Conservation (phyloP, 1,140 invertebrate species). For the Aphidius ervi region DNA sequence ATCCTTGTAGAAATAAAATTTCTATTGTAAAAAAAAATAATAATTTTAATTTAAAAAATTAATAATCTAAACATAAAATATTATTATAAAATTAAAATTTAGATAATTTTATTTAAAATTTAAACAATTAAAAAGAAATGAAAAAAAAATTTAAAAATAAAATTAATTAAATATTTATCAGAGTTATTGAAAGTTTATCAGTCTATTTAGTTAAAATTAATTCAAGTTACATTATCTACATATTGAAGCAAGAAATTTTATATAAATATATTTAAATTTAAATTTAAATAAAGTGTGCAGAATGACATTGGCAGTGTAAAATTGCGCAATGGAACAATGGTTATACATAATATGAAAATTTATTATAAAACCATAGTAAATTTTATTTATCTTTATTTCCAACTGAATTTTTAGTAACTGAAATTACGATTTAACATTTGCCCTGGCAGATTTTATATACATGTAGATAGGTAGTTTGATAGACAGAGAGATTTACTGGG, state of each 20-base stretch:
- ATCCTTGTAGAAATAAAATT: no score
- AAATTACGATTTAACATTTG: conserved; percentile 52
- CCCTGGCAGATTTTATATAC: conserved; percentile 24
- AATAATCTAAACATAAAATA: neutral
- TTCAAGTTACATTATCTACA: neutral
- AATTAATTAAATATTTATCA: no score
- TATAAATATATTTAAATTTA: neutral
- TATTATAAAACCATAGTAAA: no score
- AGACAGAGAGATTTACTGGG: conserved; percentile 17
- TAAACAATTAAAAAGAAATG: no score
- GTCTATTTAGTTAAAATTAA: no score
- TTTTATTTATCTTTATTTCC: no score
- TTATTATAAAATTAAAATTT: neutral
- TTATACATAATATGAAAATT: no score
- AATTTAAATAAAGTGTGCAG: conserved; percentile 1
- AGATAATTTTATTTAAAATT: no score
- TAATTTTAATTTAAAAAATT: neutral
- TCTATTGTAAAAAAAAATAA: no score
- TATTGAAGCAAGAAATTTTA: neutral
- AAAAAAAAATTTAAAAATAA: no score
- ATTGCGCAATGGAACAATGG: conserved; percentile 36
- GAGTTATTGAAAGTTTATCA: no score
- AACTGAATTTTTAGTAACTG: conserved; percentile 27
- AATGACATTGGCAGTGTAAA: conserved; percentile 33
- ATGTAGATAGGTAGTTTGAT: neutral